Base-by-base conservation (phyloP, 2,113 vertebrate species). In the Cynopterus brachyotis region DNA sequence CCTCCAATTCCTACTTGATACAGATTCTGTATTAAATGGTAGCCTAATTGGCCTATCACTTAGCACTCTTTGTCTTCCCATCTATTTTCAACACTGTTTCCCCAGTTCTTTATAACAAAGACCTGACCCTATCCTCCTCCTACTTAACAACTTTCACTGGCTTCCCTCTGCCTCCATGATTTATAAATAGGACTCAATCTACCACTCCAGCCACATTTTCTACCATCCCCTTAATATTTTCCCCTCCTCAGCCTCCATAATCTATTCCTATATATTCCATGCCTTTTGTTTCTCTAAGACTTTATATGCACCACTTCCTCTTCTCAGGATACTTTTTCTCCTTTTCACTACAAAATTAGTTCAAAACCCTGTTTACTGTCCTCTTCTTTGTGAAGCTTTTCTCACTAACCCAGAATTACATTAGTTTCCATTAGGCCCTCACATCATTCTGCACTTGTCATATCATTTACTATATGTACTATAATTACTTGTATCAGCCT, bases 331-430 rank as follows among this genome's bases (percentile, higher is more conserved):
- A 30, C 19, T 75, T 92, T 78, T 82, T 79, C 15, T 92, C 70
- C 42, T 70, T 95, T 83, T 90, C 42, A 88, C 26, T 55, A 11
- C 47, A 78, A 40, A 24, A 69, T 50, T 57, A 84, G 42, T 83
- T 95, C 57, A 79, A 93, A 95, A 80, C 8, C 17, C 59, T 75
- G 19, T 75, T 85, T 53, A 92, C 2, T 67, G n/a, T 9, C 40
- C 72, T 89, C 62, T 92, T 30, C 50, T 91, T 83, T 85, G 26
- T 11, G 78, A 92, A 80, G 50, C n/a, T 69, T 94, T 87, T 84
- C 75, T 59, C 64, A 89, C 40, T 91, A 80, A 84, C 22, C 37
- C 28, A 86, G 40, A 81, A 86, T 47, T 55, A 28, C 16, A 32
- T 47, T 35, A 40, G 30, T 19, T 50, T 60, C 64, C 40, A 82